Evolutionary conservation across 2,797 vertebrate genomes (phyloP), one percentile per base, ranked within the genome.

Genomic region (Pangasius krempfi): DNA sequence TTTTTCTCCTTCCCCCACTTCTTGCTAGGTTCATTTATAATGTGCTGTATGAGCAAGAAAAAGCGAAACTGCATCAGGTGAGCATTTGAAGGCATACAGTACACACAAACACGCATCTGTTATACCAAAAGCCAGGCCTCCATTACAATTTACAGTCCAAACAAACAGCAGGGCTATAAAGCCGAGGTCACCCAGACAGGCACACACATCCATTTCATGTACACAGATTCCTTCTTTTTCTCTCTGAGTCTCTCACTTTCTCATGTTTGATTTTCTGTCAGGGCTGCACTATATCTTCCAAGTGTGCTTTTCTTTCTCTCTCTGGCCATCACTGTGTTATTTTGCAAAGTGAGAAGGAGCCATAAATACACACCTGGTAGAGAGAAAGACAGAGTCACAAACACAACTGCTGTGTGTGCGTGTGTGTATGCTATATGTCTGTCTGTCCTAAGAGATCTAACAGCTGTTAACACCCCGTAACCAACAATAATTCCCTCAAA

Each of bases 231-330:
- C 9, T 14, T 58, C 47, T 72, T 30, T 78, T 75, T 84, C 14
- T 66, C 47, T 54, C 58, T 5, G 40, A 64, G n/a, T 66, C 16
- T 30, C 60, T 87, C 76, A 27, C 47, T 73, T 88, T 87, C 68
- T 90, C 79, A 40, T 33, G 62, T 90, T 90, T 91, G 89, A 91
- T 89, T 92, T 92, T 91, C 89, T 93, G 89, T 91, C 92, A 92
- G 37, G 75, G 54, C 88, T 85, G 88, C 89, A 81, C 85, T 92
- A 91, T 80, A 86, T 91, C 90, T 92, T 92, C 75, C 75, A 86
- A 92, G 92, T 83, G 44, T 89, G 87, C 37, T 84, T 87, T 68
- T 87, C 92, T 93, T 7, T 89, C 88, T 89, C 88, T 91, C 87
- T 47, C 82, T 70, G 58, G 30, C 79, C 83, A 86, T 90, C 73